phyloP scores from a whole-genome alignment of 2,113 vertebrate genomes.

The Anas platyrhynchos region DNA sequence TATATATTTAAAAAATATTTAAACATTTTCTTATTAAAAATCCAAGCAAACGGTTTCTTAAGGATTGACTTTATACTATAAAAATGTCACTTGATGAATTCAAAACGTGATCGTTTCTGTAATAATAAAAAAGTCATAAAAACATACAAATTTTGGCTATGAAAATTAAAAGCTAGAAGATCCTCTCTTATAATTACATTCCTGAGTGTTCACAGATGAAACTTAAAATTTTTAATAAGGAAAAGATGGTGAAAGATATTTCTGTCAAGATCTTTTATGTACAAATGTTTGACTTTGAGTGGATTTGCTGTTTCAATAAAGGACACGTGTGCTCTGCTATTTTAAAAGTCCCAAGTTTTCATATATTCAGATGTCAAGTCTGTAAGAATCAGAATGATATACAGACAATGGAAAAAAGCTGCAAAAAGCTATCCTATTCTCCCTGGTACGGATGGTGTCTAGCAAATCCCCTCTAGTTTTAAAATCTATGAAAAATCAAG shows the following conservation, averaged over 20 bases:
- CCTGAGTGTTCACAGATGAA: not conserved
- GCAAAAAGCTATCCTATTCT: not conserved
- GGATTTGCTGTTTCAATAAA: constrained; percentile 26
- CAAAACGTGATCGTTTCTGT: not conserved
- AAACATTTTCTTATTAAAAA: not conserved
- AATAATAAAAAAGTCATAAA: not conserved
- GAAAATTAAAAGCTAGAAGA: not conserved
- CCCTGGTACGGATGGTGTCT: not conserved
- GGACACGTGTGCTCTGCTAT: not conserved
- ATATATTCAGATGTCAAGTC: not conserved
- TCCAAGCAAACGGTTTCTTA: not conserved
- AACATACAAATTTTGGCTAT: not conserved
- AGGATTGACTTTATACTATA: not conserved
- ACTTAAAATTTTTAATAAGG: not conserved
- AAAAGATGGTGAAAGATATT: not conserved
- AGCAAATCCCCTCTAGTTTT: not conserved
- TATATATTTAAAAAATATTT: too few species aligned
- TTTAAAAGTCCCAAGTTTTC: not conserved
- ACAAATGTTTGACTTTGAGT: not conserved
- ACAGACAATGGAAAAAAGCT: not conserved
- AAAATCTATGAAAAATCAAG: not conserved
- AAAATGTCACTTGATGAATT: not conserved
- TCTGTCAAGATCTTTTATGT: not conserved
- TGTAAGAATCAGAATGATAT: not conserved
- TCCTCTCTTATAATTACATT: not conserved